A percentile compares a stretch with the other conserved stretches of the same genome.
Evolutionary conservation across 2,888 invertebrate genomes (phyloP).

Genomic region (Heliconius sara): DNA sequence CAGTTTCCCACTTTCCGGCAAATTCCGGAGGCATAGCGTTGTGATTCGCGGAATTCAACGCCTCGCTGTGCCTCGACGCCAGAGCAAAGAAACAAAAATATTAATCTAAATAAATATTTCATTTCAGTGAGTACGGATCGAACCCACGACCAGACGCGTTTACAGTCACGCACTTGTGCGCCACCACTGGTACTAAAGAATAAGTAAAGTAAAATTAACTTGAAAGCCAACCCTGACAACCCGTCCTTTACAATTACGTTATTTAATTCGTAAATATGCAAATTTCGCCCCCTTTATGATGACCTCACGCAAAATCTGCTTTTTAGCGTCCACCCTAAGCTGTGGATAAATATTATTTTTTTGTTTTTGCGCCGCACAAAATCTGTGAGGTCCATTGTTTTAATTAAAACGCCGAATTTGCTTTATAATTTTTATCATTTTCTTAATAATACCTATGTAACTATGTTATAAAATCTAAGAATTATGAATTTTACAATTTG

Average conservation of each 20-base stretch:
- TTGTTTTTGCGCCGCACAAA: slow-evolving; percentile 1
- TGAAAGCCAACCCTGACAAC: slow-evolving; percentile 1
- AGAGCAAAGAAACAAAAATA: no score
- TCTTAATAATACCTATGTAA: background rate
- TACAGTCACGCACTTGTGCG: no score
- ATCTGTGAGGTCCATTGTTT: background rate
- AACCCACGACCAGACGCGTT: no score
- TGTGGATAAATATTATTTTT: slow-evolving; percentile 27
- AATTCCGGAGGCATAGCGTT: background rate
- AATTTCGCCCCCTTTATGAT: slow-evolving; percentile 45
- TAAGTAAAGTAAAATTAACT: background rate
- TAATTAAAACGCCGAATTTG: slow-evolving; percentile 11
- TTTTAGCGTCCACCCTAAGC: slow-evolving; percentile 32
- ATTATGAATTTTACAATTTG: background rate
- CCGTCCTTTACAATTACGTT: slow-evolving; percentile 33
- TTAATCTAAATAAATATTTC: no score
- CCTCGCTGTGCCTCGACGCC: no score
- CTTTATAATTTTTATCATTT: background rate
- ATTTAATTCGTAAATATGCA: slow-evolving; percentile 49
- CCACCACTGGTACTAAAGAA: no score
- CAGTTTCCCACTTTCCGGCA: background rate
- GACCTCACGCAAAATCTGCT: slow-evolving; percentile 31
- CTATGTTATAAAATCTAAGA: background rate
- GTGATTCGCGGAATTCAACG: no score
- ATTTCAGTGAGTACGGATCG: no score